Conservation (phyloP, 2,113 vertebrate species). For the Brachypodius melanocephalos region DNA sequence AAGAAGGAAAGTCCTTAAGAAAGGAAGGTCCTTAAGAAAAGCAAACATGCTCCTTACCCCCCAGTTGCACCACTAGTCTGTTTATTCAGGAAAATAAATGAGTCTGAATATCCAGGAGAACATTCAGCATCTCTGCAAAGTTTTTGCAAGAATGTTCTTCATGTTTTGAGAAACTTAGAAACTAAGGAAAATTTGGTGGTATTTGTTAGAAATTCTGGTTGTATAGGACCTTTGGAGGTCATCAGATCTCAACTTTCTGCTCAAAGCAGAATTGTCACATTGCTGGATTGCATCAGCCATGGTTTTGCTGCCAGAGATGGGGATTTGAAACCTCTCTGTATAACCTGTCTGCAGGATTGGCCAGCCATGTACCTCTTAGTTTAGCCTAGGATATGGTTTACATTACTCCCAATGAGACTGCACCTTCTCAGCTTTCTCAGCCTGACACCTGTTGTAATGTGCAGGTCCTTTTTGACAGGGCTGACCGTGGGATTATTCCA, state of each 20-base stretch:
- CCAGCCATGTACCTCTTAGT: not conserved
- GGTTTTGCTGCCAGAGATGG: not conserved
- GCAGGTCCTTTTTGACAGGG: not conserved
- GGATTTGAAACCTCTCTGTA: not conserved
- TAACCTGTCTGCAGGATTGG: not conserved
- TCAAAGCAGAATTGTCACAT: not conserved
- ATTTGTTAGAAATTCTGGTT: not conserved
- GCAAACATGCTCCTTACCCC: not conserved
- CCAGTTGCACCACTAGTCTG: not conserved
- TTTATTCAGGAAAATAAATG: not conserved
- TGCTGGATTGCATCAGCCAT: not conserved
- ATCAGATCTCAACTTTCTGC: not conserved
- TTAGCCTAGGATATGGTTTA: not conserved
- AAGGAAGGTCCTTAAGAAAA: not conserved
- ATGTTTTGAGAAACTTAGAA: not conserved
- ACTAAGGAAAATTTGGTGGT: not conserved
- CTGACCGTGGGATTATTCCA: not conserved
- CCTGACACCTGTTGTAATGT: not conserved
- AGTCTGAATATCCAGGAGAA: not conserved
- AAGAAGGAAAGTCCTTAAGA: not conserved
- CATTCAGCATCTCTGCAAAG: not conserved
- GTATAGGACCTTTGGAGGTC: not conserved
- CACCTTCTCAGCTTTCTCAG: not conserved
- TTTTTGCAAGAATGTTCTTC: not conserved
- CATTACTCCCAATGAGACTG: not conserved